Conservation (phyloP, 2,888 invertebrate species). For the Stegana nigrithorax region DNA sequence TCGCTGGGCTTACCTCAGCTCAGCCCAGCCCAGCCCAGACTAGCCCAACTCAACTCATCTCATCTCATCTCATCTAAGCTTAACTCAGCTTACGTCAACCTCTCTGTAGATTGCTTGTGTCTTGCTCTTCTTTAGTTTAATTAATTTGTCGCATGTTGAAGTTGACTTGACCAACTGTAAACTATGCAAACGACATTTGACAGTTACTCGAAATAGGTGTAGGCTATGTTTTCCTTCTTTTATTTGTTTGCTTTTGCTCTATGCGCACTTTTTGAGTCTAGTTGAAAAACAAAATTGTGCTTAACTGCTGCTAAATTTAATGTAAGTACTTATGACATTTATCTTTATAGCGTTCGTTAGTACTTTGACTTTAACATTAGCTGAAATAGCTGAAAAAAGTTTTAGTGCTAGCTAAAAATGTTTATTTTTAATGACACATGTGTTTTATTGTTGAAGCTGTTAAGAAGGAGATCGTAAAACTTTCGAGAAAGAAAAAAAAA, state of each 20-base stretch:
- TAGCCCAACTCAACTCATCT: too few relatives aligned
- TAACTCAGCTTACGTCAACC: not conserved
- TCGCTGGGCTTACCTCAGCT: not conserved
- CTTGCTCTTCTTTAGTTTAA: conserved; percentile 46
- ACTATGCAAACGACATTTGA: conserved; percentile 46
- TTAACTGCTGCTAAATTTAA: too few relatives aligned
- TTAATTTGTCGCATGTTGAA: conserved; percentile 44
- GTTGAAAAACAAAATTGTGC: not conserved
- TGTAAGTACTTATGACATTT: too few relatives aligned
- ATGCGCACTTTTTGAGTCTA: not conserved
- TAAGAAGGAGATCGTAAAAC: not conserved
- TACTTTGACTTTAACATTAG: too few relatives aligned
- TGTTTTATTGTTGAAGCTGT: not conserved
- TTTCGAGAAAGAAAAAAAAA: not conserved
- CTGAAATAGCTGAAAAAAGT: too few relatives aligned
- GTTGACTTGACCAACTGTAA: conserved; percentile 43
- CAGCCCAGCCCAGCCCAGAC: too few relatives aligned
- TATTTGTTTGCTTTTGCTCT: not conserved
- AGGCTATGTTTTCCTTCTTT: too few relatives aligned
- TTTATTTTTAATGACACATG: not conserved
- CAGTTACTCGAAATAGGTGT: conserved; percentile 62
- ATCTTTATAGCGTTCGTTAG: too few relatives aligned
- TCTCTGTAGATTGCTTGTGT: not conserved
- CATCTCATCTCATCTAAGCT: too few relatives aligned
- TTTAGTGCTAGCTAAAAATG: too few relatives aligned